Conservation (phyloP, 2,113 vertebrate genomes). For the Ammodramus savannarum region DNA sequence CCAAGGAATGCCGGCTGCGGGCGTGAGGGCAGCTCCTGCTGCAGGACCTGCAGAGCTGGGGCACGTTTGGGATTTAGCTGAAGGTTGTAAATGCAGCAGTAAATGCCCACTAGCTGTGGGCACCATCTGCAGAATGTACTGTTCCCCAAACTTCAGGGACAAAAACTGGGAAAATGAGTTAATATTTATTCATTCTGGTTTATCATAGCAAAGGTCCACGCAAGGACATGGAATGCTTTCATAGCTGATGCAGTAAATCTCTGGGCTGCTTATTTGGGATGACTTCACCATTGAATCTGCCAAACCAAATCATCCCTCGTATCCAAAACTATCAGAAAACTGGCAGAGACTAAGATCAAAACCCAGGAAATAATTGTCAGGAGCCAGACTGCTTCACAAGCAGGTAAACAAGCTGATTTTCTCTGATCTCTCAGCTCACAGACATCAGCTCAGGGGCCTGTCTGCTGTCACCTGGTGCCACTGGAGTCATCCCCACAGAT, state of each 20-base stretch:
- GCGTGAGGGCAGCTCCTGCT: not conserved
- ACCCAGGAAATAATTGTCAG: not conserved
- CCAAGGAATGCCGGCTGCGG: not conserved
- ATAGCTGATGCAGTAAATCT: not conserved
- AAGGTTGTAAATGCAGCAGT: not conserved
- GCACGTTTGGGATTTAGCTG: not conserved
- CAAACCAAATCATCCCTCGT: not conserved
- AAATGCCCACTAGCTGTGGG: not conserved
- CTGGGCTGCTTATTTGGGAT: not conserved
- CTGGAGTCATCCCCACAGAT: not conserved
- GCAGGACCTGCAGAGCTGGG: not conserved
- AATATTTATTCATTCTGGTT: not conserved
- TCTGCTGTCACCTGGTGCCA: not conserved
- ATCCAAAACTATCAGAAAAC: conserved; percentile 4
- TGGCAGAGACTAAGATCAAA: conserved; percentile 13
- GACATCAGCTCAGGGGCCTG: not conserved
- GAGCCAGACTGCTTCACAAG: not conserved
- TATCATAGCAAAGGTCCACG: not conserved
- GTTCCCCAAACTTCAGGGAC: not conserved
- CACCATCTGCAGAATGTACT: not conserved
- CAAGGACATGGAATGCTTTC: not conserved
- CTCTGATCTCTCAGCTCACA: not conserved
- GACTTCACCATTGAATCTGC: not conserved
- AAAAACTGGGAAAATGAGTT: not conserved
- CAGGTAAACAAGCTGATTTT: conserved; percentile 30